Conservation (phyloP, 2,888 invertebrate genomes). For the Watsonalla cultraria region DNA sequence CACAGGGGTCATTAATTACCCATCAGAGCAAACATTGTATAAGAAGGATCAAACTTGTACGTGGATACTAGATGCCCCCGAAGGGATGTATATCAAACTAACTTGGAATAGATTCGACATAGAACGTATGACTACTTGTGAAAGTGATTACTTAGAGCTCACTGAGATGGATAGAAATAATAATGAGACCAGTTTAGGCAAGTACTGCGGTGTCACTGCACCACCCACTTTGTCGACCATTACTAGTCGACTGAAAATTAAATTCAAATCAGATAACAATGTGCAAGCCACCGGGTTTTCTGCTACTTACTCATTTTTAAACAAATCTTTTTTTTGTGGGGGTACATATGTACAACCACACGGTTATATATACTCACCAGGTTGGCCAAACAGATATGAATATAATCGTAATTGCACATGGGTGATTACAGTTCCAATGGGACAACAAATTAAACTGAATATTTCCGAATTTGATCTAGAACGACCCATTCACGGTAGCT, state of each 20-base stretch:
- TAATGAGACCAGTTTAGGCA: conserved; percentile 47
- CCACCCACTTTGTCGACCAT: conserved; percentile 84
- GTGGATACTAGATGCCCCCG: conserved; percentile 88
- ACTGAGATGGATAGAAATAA: conserved; percentile 78
- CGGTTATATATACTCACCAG: conserved; percentile 87
- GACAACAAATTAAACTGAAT: conserved; percentile 86
- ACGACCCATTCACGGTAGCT: conserved; percentile 45
- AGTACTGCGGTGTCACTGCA: conserved; percentile 83
- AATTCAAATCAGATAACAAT: conserved; percentile 80
- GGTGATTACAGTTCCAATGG: conserved; percentile 84
- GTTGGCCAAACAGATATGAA: conserved; percentile 87
- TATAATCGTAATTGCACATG: conserved; percentile 87
- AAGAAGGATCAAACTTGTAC: conserved; percentile 76
- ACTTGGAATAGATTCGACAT: conserved; percentile 86
- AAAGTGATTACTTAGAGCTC: conserved; percentile 84
- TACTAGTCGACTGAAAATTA: conserved; percentile 83
- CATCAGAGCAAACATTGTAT: conserved; percentile 56
- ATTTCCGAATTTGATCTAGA: conserved; percentile 80
- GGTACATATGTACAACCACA: conserved; percentile 81
- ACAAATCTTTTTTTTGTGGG: conserved; percentile 81
- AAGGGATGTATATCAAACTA: conserved; percentile 83
- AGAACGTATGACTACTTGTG: conserved; percentile 79
- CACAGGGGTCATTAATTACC: conserved; percentile 82
- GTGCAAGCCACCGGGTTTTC: conserved; percentile 83
- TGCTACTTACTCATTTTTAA: conserved; percentile 80